phyloP scores from a whole-genome alignment of 2,888 invertebrate species.

The Diarsia dahlii region DNA sequence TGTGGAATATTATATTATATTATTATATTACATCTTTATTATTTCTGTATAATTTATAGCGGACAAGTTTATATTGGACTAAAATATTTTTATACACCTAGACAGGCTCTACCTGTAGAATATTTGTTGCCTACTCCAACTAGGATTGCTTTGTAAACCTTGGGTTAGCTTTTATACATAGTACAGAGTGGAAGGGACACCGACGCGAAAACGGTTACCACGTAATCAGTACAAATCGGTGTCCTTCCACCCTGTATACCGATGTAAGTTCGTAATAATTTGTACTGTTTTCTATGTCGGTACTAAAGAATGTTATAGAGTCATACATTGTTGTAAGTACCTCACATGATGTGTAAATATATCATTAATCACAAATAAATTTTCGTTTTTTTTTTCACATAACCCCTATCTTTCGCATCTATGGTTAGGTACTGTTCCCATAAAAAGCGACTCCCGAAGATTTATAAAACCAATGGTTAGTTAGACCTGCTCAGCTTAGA shows the following conservation, averaged over 20 bases:
- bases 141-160: background rate
- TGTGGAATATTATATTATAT: no score
- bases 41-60: background rate
- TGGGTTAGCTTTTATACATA: constrained; percentile 7
- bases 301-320: constrained; percentile 39
- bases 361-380: constrained; percentile 52
- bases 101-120: background rate
- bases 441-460: no score
- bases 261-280: constrained; percentile 10
- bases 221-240: no score
- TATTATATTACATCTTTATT: background rate
- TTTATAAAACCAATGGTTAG: no score
- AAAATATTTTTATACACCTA: background rate
- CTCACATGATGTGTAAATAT: constrained; percentile 69
- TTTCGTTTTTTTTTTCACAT: constrained; percentile 30
- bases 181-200: background rate
- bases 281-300: constrained; percentile 9
- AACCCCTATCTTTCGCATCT: no score
- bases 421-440: no score
- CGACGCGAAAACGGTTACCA: no score
- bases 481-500: no score
- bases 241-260: background rate
- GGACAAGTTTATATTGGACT: background rate
- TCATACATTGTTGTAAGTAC: constrained; percentile 57
- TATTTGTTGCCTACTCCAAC: background rate